Conservation (phyloP, 2,113 vertebrate genomes). For the Rattus norvegicus region GRCr8 NC_086019.1:88144001-88144500, state of each 20-base stretch:
- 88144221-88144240: background rate
- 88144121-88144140: background rate
- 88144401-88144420: background rate
- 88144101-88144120: background rate
- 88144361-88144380: background rate
- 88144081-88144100: background rate
- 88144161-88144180: background rate
- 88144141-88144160: background rate
- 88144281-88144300: background rate
- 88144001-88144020: background rate
- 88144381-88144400: background rate
- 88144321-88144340: background rate
- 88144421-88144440: background rate
- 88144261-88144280: conserved; percentile 26
- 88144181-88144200: background rate
- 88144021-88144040: background rate
- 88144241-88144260: conserved; percentile 49
- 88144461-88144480: background rate
- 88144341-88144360: background rate
- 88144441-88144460: background rate
- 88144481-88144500: background rate
- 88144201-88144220: background rate
- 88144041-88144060: background rate
- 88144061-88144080: background rate
- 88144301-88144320: background rate